These are phyloP conservation scores for Ceratoteleas bidentatus DNA, from an alignment of 1,140 invertebrate genomes.

Conservation along the genomic window DNA sequence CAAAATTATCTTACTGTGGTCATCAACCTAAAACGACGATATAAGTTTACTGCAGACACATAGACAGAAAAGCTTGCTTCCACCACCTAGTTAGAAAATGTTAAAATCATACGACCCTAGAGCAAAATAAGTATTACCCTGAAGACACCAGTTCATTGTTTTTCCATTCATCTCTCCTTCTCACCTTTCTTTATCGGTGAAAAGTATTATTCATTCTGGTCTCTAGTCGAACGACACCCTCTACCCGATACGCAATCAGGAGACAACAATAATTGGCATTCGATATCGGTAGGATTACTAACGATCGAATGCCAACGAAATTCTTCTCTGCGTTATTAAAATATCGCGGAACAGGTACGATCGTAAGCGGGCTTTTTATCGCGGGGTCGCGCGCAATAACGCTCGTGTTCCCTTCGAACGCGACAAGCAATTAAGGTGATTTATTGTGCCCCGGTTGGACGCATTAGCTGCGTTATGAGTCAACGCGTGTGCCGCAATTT, in stretches of 20 bases:
- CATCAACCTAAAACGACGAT: no score
- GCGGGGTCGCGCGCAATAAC: constrained; percentile 32
- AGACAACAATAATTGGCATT: constrained; percentile 15
- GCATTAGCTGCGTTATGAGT: constrained; percentile 56
- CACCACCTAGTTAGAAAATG: no score
- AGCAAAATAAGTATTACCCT: no score
- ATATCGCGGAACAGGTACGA: constrained; percentile 43
- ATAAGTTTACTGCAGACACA: no score
- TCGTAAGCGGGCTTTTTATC: constrained; percentile 42
- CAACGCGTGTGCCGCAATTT: constrained; percentile 59
- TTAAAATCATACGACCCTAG: no score
- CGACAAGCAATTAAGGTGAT: constrained; percentile 62
- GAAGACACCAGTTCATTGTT: no score
- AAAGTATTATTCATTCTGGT: background rate
- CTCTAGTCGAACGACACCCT: background rate
- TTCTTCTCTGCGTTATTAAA: constrained; percentile 42
- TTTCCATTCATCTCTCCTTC: no score
- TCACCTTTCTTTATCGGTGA: background rate
- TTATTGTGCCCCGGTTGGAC: constrained; percentile 44
- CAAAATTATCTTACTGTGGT: no score
- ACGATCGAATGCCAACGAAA: constrained; percentile 28
- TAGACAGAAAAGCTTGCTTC: no score
- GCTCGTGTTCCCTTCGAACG: constrained; percentile 43
- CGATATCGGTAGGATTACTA: constrained; percentile 31
- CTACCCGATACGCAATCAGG: background rate